phyloP scores from a whole-genome alignment of 2,113 vertebrate genomes.

The Salvelinus sp. region DNA sequence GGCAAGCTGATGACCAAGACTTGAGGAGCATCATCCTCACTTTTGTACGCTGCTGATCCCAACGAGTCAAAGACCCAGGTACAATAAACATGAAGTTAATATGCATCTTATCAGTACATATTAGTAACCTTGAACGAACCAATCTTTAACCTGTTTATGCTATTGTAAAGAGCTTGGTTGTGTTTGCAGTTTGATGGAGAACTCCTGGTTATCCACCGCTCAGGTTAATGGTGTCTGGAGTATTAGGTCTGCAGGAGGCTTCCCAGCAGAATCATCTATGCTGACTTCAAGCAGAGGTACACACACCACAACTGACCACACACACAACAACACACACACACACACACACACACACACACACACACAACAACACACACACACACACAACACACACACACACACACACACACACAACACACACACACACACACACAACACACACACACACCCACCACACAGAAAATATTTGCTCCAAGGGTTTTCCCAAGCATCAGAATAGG shows the following conservation, averaged over 20 bases:
- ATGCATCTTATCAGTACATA: not conserved
- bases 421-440: not conserved
- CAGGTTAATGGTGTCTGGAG: slow-evolving; percentile 81
- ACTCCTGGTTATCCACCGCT: slow-evolving; percentile 79
- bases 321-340: not conserved
- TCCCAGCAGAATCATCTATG: slow-evolving; percentile 83
- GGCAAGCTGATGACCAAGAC: slow-evolving; percentile 82
- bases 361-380: not conserved
- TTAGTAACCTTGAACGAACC: not conserved
- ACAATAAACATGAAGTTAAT: not conserved
- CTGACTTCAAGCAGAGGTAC: slow-evolving; percentile 82
- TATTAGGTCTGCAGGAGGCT: slow-evolving; percentile 83
- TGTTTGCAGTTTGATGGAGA: slow-evolving; percentile 74
- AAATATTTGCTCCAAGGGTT: no score
- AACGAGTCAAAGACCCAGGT: slow-evolving; percentile 87
- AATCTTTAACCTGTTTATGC: not conserved
- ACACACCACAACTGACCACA: no score
- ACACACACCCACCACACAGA: no score
- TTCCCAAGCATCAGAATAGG: no score
- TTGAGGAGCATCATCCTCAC: slow-evolving; percentile 80
- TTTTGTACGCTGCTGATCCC: slow-evolving; percentile 84
- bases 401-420: not conserved
- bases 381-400: no score
- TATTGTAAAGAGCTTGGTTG: not conserved
- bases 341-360: no score